phyloP scores from a whole-genome alignment of 2,797 vertebrate species.

The Acipenser ruthenus region DNA sequence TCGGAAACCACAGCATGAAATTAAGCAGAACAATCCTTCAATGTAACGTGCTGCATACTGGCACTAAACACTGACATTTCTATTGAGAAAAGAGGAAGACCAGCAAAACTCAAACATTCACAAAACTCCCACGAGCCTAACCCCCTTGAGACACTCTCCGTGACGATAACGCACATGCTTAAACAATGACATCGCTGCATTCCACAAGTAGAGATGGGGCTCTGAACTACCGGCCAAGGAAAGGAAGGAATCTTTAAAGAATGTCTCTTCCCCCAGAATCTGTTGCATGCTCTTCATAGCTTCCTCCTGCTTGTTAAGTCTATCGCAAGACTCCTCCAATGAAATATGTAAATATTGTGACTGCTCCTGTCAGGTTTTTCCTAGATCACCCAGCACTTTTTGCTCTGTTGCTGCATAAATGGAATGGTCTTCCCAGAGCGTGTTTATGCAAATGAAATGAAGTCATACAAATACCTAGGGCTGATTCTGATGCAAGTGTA shows the following conservation, averaged over 20 bases:
- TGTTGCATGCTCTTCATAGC: slow-evolving; percentile 46
- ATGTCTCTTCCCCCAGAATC: slow-evolving; percentile 61
- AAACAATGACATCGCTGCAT: slow-evolving; percentile 38
- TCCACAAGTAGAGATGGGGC: slow-evolving; percentile 39
- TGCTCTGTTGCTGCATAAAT: slow-evolving; percentile 27
- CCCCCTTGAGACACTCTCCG: no score
- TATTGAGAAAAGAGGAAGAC: no score
- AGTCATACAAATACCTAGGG: no score
- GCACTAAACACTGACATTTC: no score
- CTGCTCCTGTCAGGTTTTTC: slow-evolving; percentile 52
- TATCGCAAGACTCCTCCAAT: slow-evolving; percentile 59
- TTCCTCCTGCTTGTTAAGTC: slow-evolving; percentile 58
- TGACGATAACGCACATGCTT: no score
- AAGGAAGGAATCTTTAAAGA: slow-evolving; percentile 25
- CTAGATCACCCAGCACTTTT: slow-evolving; percentile 28
- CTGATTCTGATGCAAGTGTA: no score
- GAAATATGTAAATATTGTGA: slow-evolving; percentile 87
- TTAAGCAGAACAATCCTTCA: no score
- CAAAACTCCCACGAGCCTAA: no score
- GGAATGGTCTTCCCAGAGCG: slow-evolving; percentile 37
- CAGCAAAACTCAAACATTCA: no score
- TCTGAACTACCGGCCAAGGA: slow-evolving; percentile 40
- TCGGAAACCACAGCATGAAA: no score
- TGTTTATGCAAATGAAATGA: slow-evolving; percentile 22
- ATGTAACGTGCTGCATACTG: no score